Conservation (phyloP, 2,888 invertebrate species). For the Laspeyria flexula region DNA sequence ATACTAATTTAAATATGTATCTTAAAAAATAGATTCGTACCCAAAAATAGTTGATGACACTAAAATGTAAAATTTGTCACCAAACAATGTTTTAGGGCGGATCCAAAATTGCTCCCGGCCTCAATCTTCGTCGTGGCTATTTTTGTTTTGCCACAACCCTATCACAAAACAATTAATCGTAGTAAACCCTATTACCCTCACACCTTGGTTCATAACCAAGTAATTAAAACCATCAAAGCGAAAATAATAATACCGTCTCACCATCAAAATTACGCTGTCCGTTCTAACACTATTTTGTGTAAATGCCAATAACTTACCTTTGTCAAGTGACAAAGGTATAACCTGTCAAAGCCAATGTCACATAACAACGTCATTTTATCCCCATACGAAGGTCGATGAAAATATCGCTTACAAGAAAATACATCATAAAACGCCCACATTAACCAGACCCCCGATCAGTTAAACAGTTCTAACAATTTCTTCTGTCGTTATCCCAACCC, state of each 20-base stretch:
- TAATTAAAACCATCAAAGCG: too few species aligned
- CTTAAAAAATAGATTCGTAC: too few species aligned
- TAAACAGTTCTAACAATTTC: conserved; percentile 18
- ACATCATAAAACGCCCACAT: conserved; percentile 59
- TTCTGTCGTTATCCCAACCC: conserved; percentile 6
- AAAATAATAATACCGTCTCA: not conserved
- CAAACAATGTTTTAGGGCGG: too few species aligned
- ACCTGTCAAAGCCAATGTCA: conserved; percentile 72
- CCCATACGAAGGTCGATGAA: conserved; percentile 54
- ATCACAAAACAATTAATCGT: too few species aligned
- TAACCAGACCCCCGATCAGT: conserved; percentile 47
- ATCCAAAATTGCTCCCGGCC: too few species aligned
- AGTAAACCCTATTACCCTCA: too few species aligned
- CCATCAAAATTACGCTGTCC: conserved; percentile 1
- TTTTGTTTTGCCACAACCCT: too few species aligned
- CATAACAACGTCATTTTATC: conserved; percentile 66
- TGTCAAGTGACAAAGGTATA: conserved; percentile 68
- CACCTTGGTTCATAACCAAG: too few species aligned
- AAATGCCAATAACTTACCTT: conserved; percentile 53
- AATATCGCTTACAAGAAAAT: conserved; percentile 75
- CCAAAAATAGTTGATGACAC: too few species aligned
- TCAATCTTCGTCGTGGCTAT: too few species aligned
- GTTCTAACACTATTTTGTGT: conserved; percentile 1
- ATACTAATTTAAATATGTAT: too few species aligned
- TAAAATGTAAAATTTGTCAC: too few species aligned